Conservation (phyloP, 2,797 vertebrate species). For the Chiroxiphia lanceolata region DNA sequence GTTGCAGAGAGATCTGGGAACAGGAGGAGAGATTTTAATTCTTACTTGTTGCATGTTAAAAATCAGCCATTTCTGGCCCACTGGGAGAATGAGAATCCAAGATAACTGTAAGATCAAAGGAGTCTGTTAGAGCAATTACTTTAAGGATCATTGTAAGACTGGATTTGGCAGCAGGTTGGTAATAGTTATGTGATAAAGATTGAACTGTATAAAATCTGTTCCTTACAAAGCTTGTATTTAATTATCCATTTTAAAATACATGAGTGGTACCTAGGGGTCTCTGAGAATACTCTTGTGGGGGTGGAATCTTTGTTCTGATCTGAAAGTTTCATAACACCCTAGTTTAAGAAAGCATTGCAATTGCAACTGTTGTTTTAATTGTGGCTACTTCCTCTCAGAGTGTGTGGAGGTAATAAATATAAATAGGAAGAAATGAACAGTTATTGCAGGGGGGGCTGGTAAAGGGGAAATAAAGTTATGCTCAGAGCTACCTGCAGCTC, state of each 20-base stretch:
- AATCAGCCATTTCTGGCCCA: background rate
- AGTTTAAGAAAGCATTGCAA: background rate
- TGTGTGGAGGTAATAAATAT: background rate
- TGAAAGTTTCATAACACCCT: background rate
- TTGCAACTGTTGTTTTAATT: background rate
- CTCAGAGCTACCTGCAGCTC: background rate
- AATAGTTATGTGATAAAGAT: background rate
- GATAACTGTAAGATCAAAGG: background rate
- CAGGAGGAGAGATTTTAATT: background rate
- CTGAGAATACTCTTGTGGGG: background rate
- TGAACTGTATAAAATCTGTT: background rate
- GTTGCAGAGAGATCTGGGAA: background rate
- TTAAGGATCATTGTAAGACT: background rate
- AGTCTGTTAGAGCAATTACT: background rate
- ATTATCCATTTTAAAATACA: background rate
- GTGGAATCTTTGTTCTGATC: background rate
- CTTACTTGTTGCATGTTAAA: background rate
- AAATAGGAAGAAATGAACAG: background rate
- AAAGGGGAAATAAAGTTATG: background rate
- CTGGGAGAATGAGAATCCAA: background rate
- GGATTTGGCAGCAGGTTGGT: background rate
- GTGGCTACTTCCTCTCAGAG: background rate
- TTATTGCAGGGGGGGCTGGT: background rate
- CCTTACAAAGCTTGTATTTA: background rate
- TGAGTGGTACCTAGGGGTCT: background rate